Percentiles rank a stretch among this genome's conserved stretches.
Evolutionary conservation across 2,113 vertebrate species (phyloP).

Genomic region (Lonchura striata): DNA sequence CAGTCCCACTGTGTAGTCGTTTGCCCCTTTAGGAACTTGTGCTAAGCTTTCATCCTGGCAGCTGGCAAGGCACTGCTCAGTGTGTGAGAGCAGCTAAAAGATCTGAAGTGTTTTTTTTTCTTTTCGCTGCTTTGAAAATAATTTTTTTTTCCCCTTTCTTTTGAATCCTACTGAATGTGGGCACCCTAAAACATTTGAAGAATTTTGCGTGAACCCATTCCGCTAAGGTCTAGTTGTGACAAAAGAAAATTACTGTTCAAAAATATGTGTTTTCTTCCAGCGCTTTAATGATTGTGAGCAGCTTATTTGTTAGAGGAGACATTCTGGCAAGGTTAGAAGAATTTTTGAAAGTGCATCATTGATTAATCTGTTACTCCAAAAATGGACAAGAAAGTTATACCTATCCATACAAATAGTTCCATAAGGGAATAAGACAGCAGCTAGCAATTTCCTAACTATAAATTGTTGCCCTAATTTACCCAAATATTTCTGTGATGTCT

Average conservation of each 20-base stretch:
- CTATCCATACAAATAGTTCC: background rate
- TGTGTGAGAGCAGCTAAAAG: background rate
- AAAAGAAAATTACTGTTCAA: background rate
- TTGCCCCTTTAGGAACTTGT: constrained; percentile 18
- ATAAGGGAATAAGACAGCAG: background rate
- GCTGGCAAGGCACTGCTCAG: background rate
- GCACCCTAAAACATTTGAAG: background rate
- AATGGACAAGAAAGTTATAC: background rate
- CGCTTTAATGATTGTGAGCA: background rate
- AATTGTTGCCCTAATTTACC: background rate
- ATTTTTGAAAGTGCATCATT: background rate
- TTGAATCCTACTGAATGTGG: background rate
- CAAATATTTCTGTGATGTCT: background rate
- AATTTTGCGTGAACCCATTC: background rate
- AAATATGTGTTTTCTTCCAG: background rate
- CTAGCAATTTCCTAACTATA: background rate
- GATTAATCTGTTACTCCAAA: background rate
- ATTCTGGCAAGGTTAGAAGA: background rate
- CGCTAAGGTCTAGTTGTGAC: background rate
- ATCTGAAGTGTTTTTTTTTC: background rate
- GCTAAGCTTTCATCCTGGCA: constrained; percentile 28
- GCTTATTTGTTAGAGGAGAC: background rate
- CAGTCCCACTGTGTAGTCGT: background rate
- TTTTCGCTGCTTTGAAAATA: background rate
- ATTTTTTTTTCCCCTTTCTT: background rate